phyloP scores from a whole-genome alignment of 2,113 vertebrate genomes.

The Dendrocopos noguchii region DNA sequence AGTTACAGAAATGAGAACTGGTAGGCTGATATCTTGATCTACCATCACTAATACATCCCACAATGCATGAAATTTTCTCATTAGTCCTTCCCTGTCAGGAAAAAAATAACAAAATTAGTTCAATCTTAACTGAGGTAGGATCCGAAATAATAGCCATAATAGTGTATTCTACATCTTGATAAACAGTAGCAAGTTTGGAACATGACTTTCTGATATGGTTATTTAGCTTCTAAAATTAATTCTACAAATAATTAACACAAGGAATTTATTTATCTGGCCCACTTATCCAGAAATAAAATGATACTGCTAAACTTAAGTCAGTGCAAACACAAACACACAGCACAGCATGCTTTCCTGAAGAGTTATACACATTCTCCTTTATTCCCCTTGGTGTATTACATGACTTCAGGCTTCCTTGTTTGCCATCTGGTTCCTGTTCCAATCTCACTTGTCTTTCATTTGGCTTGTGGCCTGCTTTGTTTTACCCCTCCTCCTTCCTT shows the following conservation, averaged over 20 bases:
- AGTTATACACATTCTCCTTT: neutral
- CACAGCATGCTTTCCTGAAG: neutral
- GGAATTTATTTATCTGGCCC: neutral
- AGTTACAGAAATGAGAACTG: neutral
- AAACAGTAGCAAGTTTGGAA: neutral
- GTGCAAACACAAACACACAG: neutral
- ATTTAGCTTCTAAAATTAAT: neutral
- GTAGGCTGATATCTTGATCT: neutral
- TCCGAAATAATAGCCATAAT: neutral
- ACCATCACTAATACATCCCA: neutral
- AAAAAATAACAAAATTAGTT: neutral
- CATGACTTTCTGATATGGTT: neutral
- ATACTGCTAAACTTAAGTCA: neutral
- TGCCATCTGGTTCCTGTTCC: neutral
- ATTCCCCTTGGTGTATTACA: neutral
- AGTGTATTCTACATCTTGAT: neutral
- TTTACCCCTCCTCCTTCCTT: neutral
- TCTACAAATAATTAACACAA: neutral
- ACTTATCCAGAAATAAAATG: neutral
- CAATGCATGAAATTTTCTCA: neutral
- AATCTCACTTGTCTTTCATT: neutral
- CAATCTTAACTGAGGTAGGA: neutral
- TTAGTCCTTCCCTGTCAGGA: neutral
- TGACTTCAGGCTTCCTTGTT: neutral
- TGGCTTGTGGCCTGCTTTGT: neutral